Base-by-base conservation (phyloP, 2,888 invertebrate genomes). In the Ophion ellenae region DNA sequence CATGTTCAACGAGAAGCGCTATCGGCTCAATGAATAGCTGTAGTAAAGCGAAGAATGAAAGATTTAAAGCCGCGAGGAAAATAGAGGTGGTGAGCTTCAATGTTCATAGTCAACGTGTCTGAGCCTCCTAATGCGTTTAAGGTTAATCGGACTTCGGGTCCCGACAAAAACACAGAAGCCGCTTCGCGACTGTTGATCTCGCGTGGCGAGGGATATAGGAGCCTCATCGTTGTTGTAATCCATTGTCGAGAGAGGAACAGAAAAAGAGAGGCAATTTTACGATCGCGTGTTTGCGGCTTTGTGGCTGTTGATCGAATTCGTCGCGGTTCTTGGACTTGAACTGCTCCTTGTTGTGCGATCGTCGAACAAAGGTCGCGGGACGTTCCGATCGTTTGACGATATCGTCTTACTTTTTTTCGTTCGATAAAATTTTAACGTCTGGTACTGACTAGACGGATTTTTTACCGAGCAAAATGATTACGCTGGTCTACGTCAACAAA, bases 101-200 rank as follows among this genome's bases (percentile, higher is more conserved):
- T 57, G 53, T 28, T 74, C 40, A 17, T 45, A 40, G 45, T 24
- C 81, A 64, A 70, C 70, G 76, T 63, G 85, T 81, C 85, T 81
- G 85, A 83, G 81, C 76, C 82, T 66, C 17, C n/a, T 86, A 86
- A 87, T 87, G 86, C 83, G 74, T 75, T 87, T 86, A 87, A 81
- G 57, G 73, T 82, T 86, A 79, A 83, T 77, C 83, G 86, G 69
- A 64, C 71, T 70, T 53, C 75, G 7, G 70, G 64, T 66, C 71
- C 36, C 47, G 74, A 63, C 76, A 53, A 76, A 69, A 77, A 83
- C 24, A 57, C 75, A 64, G 80, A 87, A 86, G 76, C 86, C 83
- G 57, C 32, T 76, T 36, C 14, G n/a, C 79, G 57, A 11, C n/a
- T 14, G 67, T 75, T 45, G 45, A 40, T 69, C 20, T 20, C 24